Evolutionary conservation across 2,113 vertebrate species (phyloP), one percentile per base, ranked within the genome.

Genomic region (Apaloderma vittatum): DNA sequence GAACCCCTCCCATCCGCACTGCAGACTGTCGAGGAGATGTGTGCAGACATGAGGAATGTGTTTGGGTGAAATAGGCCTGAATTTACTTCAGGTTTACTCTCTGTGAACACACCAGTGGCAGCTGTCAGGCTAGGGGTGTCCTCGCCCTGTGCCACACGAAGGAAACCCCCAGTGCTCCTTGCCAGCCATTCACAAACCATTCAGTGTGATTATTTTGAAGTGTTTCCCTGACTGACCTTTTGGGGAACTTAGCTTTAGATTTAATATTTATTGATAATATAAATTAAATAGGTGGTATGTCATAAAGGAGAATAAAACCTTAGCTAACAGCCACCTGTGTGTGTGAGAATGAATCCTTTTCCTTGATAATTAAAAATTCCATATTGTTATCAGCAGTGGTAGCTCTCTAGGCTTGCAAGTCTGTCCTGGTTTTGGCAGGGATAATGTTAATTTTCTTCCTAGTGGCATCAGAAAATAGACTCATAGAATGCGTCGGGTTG

Each of bases 61-160:
- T 97, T 95, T 83, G 46, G 55, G 26, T 75, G 94, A 93, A 95
- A 86, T 14, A 65, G 48, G 20, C 19, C 51, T 45, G 9, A 40
- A 24, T 86, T 85, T 27, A 1, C 30, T 23, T 11, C n/a, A 8
- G 40, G 11, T 52, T 78, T 61, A 9, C n/a, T 30, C 29, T 66
- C 82, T 59, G 58, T 51, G 79, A 57, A 49, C 40, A 40, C 0
- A 1, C 22, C 34, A 59, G 58, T 36, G 80, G 24, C 58, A 85
- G 59, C 23, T 46, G 43, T 43, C 37, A 17, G 45, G 34, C 34
- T 15, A 30, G 58, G 58, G 2, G 1, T 58, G 30, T 58, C 61
- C 59, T n/a, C 1, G 1, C n/a, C 59, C 12, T 1, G 27, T 26
- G n/a, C 70, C 11, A 1, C 1, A 0, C 6, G 43, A 37, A 94